Base-by-base conservation (phyloP, 2,888 invertebrate genomes). In the Teleiodes luculella region DNA sequence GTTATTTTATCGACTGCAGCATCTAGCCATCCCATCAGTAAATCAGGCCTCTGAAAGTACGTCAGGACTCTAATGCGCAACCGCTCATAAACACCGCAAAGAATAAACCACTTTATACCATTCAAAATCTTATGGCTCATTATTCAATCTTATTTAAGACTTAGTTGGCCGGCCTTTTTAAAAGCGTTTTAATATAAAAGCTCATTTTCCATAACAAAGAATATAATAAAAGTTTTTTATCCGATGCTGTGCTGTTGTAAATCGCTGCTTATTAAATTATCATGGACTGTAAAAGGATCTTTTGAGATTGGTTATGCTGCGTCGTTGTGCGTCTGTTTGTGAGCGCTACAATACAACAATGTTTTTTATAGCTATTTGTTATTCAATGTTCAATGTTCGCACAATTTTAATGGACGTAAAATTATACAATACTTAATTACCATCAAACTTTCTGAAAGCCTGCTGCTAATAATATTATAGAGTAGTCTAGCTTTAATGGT, bases 111-210 rank as follows among this genome's bases (percentile, higher is more conserved):
- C 43, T 85, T 83, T 78, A 74, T 70, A 78, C 77, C 83, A 80
- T 86, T 86, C 85, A 82, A 85, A 82, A 79, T 78, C 81, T 82
- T 83, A 87, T 79, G 72, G 83, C 77, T 83, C 83, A 83, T 85
- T 86, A 86, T 86, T 87, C 81, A 81, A 81, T 80, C 78, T 81
- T 78, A 83, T 87, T 87, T 86, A 73, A 79, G 76, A 78, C 77
- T 82, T 79, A 80, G 80, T 79, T 72, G 78, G 79, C 79, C 83
- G 80, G 79, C 72, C 71, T 78, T 82, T 84, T 77, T 79, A 75
- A 80, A 83, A 76, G 77, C 73, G 67, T 67, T 79, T 80, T 78
- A 78, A 77, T 81, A 83, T 83, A 80, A 80, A 80, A 81, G 75
- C 73, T 78, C 80, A 79, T 86, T 87, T 80, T 79, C 76, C 79